Evolutionary conservation across 2,797 vertebrate genomes (phyloP).

Genomic region (Chrosomus eos): DNA sequence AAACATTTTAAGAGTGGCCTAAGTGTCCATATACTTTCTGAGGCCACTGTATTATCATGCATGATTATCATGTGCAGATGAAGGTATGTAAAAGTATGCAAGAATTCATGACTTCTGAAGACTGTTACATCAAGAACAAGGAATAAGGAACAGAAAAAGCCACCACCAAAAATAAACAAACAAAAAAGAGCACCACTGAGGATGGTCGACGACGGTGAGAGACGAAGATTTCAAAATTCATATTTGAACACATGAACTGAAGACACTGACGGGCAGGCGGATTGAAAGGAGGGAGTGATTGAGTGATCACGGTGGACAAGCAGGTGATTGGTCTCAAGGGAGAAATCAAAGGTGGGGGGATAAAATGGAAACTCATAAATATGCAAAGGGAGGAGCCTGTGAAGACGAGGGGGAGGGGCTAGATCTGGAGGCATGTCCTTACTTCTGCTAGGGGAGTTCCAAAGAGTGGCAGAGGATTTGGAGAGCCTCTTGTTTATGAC

Average conservation of each 20-base stretch:
- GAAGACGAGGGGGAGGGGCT: slow-evolving; percentile 65
- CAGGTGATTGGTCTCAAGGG: slow-evolving; percentile 57
- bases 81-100: background rate
- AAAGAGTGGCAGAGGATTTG: slow-evolving; percentile 99
- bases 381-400: slow-evolving; percentile 64
- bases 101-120: background rate
- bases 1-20: background rate
- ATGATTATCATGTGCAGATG: background rate
- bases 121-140: background rate
- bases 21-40: background rate
- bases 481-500: slow-evolving; percentile 99
- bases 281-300: slow-evolving; percentile 65
- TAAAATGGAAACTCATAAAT: slow-evolving; percentile 60
- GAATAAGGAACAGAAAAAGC: slow-evolving; percentile 63
- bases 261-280: slow-evolving; percentile 47
- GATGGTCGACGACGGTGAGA: slow-evolving; percentile 51
- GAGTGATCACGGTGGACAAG: slow-evolving; percentile 63
- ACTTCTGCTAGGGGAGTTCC: slow-evolving; percentile 99
- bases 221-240: slow-evolving; percentile 40
- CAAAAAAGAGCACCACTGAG: slow-evolving; percentile 38
- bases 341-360: slow-evolving; percentile 43
- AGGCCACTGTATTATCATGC: slow-evolving; percentile 16
- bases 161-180: slow-evolving; percentile 66
- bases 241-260: slow-evolving; percentile 31
- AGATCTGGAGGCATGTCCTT: slow-evolving; percentile 76